Percentiles rank a stretch among this genome's conserved stretches.
Conservation (phyloP, 2,888 invertebrate species). For the Cryptus armator region DNA sequence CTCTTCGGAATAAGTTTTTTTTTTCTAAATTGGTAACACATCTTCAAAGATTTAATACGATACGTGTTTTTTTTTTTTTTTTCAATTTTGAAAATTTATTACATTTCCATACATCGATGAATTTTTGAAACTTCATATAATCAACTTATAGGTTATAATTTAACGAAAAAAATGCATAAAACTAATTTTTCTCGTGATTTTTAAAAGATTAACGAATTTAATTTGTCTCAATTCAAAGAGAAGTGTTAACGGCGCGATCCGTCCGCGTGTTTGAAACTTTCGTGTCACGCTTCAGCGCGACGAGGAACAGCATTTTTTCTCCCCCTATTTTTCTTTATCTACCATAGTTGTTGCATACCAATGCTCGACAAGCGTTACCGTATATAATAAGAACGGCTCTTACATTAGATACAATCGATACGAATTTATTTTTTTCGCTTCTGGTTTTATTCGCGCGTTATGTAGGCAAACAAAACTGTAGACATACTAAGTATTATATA, state of each 20-base stretch:
- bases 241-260: slow-evolving; percentile 10
- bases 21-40: too few relatives aligned
- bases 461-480: not conserved
- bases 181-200: not conserved
- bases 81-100: not conserved
- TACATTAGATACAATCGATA: slow-evolving; percentile 28
- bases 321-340: slow-evolving; percentile 11
- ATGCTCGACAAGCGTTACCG: slow-evolving; percentile 34
- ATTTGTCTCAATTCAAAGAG: not conserved
- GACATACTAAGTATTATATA: not conserved
- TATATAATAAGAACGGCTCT: not conserved
- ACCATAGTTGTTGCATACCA: slow-evolving; percentile 6
- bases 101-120: too few relatives aligned
- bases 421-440: not conserved
- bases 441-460: not conserved
- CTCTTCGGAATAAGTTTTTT: too few relatives aligned
- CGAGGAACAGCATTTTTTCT: slow-evolving; percentile 22
- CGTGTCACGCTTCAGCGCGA: slow-evolving; percentile 33
- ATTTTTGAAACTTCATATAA: too few relatives aligned
- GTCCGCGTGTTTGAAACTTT: slow-evolving; percentile 41
- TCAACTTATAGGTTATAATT: not conserved
- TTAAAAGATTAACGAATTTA: not conserved
- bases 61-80: not conserved
- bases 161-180: not conserved
- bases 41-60: too few relatives aligned